Conservation (phyloP, 92 coral and sea anemone species). For the Zoanthus gigantus region DNA sequence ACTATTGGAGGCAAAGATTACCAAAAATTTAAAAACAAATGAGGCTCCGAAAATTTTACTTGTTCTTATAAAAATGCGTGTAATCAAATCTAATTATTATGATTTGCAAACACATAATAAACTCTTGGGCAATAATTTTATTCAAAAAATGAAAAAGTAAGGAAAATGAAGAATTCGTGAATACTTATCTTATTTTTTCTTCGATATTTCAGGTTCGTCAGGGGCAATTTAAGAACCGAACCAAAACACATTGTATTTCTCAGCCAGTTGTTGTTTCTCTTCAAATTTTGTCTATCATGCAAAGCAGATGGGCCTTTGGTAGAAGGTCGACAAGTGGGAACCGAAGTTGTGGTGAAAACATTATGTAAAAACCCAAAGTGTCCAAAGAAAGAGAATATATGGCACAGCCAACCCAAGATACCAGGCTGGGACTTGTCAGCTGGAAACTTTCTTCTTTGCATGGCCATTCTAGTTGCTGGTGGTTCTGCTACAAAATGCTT, state of each 20-base stretch:
- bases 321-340: slow-evolving; percentile 55
- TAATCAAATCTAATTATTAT: not conserved
- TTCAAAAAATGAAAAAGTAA: not conserved
- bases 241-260: slow-evolving; percentile 71
- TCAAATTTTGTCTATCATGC: slow-evolving; percentile 63
- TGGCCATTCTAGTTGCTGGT: slow-evolving; percentile 60
- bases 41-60: not conserved
- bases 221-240: slow-evolving; percentile 64
- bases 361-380: slow-evolving; percentile 66
- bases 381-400: slow-evolving; percentile 37
- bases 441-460: slow-evolving; percentile 69
- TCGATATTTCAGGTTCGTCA: slow-evolving; percentile 31
- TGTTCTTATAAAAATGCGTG: not conserved
- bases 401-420: slow-evolving; percentile 73
- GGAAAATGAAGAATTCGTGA: not conserved
- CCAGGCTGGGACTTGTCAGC: slow-evolving; percentile 59
- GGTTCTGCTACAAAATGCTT: slow-evolving; percentile 63
- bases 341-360: slow-evolving; percentile 54
- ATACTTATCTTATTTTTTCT: not conserved
- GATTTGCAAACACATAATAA: not conserved
- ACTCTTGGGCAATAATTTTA: not conserved
- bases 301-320: slow-evolving; percentile 57
- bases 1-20: no score
- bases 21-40: no score
- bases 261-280: slow-evolving; percentile 58